Conservation (phyloP, 2,113 vertebrate genomes). For the Tetrao urogallus region DNA sequence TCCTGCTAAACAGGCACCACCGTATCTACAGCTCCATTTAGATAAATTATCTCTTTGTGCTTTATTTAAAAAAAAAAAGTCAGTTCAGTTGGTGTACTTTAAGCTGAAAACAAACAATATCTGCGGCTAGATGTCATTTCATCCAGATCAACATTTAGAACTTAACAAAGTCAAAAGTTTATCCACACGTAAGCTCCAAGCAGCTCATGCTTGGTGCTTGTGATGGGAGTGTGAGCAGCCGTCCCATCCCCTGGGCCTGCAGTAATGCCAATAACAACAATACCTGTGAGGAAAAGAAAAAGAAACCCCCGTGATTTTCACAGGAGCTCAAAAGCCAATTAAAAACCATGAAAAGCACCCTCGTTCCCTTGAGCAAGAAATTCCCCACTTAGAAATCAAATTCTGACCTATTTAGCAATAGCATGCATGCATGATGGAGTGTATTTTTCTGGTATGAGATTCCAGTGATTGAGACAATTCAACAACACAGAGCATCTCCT, state of each 20-base stretch:
- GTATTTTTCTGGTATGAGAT: not conserved
- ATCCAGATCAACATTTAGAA: slow-evolving; percentile 41
- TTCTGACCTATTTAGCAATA: not conserved
- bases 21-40: slow-evolving; percentile 75
- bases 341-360: not conserved
- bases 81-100: not conserved
- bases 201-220: not conserved
- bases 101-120: not conserved
- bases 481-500: not conserved
- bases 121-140: slow-evolving; percentile 28
- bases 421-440: rapidly evolving
- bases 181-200: not conserved
- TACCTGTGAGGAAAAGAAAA: not conserved
- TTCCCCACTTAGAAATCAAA: rapidly evolving
- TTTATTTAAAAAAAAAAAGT: not conserved
- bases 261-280: not conserved
- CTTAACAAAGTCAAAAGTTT: slow-evolving; percentile 31
- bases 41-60: slow-evolving; percentile 43
- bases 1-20: slow-evolving; percentile 74
- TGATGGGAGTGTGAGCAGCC: not conserved
- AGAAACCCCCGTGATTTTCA: not conserved
- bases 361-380: rapidly evolving
- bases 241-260: not conserved
- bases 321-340: not conserved
- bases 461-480: not conserved